phyloP scores from a whole-genome alignment of 2,888 invertebrate species.

The Sinopyrophorus schimmeli region DNA sequence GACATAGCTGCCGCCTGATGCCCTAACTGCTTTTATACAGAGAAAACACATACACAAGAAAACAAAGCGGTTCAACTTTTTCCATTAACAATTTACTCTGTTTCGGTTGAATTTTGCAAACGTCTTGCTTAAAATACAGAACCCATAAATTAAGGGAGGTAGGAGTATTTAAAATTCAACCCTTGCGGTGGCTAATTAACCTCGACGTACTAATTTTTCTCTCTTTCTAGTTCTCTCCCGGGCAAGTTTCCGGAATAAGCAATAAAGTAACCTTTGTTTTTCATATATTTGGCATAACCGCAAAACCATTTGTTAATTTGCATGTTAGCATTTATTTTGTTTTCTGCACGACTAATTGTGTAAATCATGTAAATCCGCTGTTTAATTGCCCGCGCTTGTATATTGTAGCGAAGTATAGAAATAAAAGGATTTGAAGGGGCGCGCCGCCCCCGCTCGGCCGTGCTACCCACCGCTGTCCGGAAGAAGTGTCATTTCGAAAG shows the following conservation, averaged over 20 bases:
- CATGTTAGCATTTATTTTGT: constrained; percentile 48
- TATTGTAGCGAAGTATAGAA: constrained; percentile 40
- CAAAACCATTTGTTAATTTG: constrained; percentile 47
- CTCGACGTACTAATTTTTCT: constrained; percentile 21
- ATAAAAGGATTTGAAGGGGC: constrained; percentile 40
- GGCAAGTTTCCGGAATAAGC: constrained; percentile 9
- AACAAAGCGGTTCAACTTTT: constrained; percentile 9
- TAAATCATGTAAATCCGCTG: constrained; percentile 54
- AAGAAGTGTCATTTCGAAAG: constrained; percentile 38
- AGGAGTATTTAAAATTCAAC: constrained; percentile 14
- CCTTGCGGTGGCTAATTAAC: constrained; percentile 24
- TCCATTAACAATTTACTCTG: constrained; percentile 12
- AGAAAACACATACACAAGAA: not conserved
- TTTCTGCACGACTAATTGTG: constrained; percentile 51
- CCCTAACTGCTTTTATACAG: constrained; percentile 5
- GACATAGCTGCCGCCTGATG: constrained; percentile 13
- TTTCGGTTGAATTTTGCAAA: constrained; percentile 4
- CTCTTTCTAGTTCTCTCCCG: constrained; percentile 19
- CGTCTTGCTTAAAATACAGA: constrained; percentile 3
- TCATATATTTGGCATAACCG: constrained; percentile 21
- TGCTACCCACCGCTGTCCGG: constrained; percentile 35
- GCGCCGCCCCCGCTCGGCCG: constrained; percentile 34
- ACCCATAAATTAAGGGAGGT: constrained; percentile 9
- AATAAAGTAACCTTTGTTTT: constrained; percentile 19
- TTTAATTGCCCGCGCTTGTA: constrained; percentile 48